phyloP scores from a whole-genome alignment of 2,113 vertebrate species.

The Oceanites oceanicus region DNA sequence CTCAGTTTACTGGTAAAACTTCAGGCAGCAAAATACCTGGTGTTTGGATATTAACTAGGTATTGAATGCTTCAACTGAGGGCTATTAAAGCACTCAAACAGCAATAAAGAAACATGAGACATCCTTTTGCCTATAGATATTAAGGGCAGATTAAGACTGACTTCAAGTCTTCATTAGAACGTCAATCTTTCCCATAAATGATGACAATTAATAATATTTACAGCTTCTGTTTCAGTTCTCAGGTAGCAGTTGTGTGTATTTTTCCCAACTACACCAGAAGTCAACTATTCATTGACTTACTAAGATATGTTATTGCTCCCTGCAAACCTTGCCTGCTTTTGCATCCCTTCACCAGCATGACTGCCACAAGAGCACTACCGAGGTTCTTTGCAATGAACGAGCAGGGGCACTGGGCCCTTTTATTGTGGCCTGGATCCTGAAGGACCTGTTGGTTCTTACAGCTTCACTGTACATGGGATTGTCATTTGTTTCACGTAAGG shows the following conservation, averaged over 20 bases:
- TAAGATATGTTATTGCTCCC: neutral
- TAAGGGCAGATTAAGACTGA: neutral
- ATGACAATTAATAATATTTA: neutral
- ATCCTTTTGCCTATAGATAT: neutral
- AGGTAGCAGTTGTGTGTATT: neutral
- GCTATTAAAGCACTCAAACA: neutral
- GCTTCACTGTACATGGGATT: rapidly evolving
- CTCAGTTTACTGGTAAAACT: neutral
- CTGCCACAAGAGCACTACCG: rapidly evolving
- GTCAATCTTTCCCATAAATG: neutral
- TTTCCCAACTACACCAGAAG: neutral
- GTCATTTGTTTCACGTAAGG: neutral
- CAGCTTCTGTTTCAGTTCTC: neutral
- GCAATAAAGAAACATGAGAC: neutral
- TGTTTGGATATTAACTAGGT: neutral
- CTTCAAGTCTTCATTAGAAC: neutral
- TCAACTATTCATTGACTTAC: neutral
- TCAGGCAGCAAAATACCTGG: neutral
- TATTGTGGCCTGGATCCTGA: neutral
- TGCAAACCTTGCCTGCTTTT: neutral
- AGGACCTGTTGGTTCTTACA: neutral
- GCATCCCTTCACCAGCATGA: rapidly evolving
- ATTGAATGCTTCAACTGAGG: neutral
- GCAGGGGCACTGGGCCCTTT: no score
- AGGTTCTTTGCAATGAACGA: neutral